Percentiles rank a stretch among this genome's conserved stretches.
These are phyloP conservation scores for Hyla sarda DNA, from an alignment of 2,113 vertebrate genomes.

Conservation along the genomic window DNA sequence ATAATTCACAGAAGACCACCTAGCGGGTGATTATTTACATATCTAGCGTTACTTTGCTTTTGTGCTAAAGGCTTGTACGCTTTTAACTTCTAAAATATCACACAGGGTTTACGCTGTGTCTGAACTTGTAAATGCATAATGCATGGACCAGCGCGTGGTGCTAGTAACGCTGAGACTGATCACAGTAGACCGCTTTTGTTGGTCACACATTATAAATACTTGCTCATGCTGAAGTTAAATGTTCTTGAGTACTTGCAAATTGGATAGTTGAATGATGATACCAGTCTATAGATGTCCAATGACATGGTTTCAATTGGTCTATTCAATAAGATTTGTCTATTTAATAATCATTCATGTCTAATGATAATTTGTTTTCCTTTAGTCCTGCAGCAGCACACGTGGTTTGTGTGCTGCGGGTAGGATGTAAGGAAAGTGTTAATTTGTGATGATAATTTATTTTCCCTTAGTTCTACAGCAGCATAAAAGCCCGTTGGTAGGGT, in stretches of 20 bases:
- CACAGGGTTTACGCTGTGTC: neutral
- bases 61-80: neutral
- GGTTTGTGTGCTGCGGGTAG: no score
- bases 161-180: neutral
- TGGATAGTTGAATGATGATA: neutral
- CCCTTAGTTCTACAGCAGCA: no score
- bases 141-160: neutral
- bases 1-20: neutral
- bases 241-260: neutral
- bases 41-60: neutral
- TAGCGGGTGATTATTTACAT: slow-evolving; percentile 7
- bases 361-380: no score
- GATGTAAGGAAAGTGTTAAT: no score
- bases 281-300: neutral
- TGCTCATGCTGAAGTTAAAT: neutral
- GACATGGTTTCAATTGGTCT: neutral
- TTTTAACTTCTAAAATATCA: neutral
- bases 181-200: neutral
- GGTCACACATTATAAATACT: neutral
- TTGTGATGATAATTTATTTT: no score
- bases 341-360: no score
- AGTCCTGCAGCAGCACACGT: no score
- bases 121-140: neutral
- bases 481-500: no score
- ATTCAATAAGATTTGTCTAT: no score